Conservation (phyloP, 2,797 vertebrate species). For the Labroides dimidiatus region DNA sequence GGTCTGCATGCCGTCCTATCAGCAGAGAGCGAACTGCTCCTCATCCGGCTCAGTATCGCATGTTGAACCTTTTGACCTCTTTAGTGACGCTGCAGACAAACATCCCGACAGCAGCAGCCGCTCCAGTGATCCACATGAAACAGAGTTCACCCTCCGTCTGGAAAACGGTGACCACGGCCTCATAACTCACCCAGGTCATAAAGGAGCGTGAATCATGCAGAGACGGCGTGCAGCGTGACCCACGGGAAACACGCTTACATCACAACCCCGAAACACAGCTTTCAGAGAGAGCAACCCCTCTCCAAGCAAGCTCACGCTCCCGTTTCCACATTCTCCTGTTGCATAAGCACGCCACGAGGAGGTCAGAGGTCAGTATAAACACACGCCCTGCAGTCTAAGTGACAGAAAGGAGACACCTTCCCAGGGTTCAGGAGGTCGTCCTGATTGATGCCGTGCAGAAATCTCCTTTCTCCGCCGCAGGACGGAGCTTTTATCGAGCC, state of each 20-base stretch:
- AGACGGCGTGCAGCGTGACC: neutral
- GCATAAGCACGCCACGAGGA: conserved; percentile 37
- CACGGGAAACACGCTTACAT: conserved; percentile 34
- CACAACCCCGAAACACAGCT: conserved; percentile 21
- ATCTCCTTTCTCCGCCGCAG: conserved; percentile 48
- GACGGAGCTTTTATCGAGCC: conserved; percentile 64
- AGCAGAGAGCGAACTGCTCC: conserved; percentile 34
- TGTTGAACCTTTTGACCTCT: conserved; percentile 59
- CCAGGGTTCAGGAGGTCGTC: conserved; percentile 32
- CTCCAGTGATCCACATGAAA: conserved; percentile 46
- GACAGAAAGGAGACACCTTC: conserved; percentile 70
- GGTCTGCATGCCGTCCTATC: conserved; percentile 35
- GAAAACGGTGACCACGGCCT: conserved; percentile 32
- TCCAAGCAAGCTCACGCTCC: neutral
- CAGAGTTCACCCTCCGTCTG: conserved; percentile 31
- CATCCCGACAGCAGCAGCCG: conserved; percentile 21
- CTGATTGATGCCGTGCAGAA: conserved; percentile 56
- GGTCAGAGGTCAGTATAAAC: conserved; percentile 57
- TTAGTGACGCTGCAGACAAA: conserved; percentile 46
- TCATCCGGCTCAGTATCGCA: conserved; percentile 40
- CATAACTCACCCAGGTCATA: conserved; percentile 49
- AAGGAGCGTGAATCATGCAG: conserved; percentile 41
- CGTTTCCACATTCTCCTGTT: conserved; percentile 51
- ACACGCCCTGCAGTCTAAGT: conserved; percentile 29
- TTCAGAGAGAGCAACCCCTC: conserved; percentile 7